These are phyloP conservation scores for Phrynocephalus vlangalii DNA, from an alignment of 2,797 vertebrate species.

Conservation along the genomic window DNA sequence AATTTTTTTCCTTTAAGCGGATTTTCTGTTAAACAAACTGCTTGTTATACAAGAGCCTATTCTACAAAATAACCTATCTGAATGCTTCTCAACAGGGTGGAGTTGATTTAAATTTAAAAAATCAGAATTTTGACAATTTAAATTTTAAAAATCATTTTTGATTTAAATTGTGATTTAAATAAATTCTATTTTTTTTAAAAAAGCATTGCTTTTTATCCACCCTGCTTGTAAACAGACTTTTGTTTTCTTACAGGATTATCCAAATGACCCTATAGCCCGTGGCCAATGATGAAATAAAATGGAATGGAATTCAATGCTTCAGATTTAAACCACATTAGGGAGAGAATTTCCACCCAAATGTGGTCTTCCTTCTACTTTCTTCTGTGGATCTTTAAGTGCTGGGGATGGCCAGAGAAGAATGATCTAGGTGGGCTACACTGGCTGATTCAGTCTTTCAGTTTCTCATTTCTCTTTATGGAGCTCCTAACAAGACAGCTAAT, in stretches of 20 bases:
- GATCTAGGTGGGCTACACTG: constrained; percentile 1
- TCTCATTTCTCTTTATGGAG: constrained; percentile 16
- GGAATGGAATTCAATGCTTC: background rate
- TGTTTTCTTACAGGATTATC: background rate
- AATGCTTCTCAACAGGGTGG: too few relatives aligned
- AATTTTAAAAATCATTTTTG: too few relatives aligned
- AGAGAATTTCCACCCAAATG: background rate
- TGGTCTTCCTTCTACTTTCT: background rate
- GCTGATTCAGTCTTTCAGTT: constrained; percentile 17
- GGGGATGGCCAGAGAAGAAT: background rate
- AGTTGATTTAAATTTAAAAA: too few relatives aligned
- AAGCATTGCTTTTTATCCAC: too few relatives aligned
- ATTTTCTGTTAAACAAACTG: too few relatives aligned
- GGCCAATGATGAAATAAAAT: background rate
- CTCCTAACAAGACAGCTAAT: constrained; percentile 20
- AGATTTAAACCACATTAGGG: background rate
- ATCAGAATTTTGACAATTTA: too few relatives aligned
- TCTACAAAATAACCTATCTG: too few relatives aligned
- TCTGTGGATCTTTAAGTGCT: background rate
- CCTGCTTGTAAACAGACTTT: too few relatives aligned
- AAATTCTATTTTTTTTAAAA: too few relatives aligned
- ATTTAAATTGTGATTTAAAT: too few relatives aligned
- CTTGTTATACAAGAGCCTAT: too few relatives aligned
- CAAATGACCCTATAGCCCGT: background rate
- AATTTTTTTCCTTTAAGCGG: too few relatives aligned